These are phyloP conservation scores for Isoperla grammatica DNA, from an alignment of 2,888 invertebrate genomes.

Conservation along the genomic window DNA sequence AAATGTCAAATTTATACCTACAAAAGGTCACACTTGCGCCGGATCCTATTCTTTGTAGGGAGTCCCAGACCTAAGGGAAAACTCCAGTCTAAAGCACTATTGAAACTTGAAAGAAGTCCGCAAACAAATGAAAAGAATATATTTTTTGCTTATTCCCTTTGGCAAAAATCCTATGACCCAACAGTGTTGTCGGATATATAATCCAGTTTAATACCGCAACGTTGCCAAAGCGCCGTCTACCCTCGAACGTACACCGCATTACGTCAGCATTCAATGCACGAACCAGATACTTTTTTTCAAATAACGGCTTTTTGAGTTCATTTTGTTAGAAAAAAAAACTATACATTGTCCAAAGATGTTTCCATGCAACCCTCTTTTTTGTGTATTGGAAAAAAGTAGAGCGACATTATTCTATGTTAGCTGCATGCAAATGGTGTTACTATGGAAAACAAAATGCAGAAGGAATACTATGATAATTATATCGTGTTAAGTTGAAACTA, in stretches of 20 bases:
- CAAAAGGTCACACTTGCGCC: background rate
- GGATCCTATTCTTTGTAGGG: background rate
- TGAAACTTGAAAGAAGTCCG: background rate
- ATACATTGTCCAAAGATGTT: background rate
- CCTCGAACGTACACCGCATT: background rate
- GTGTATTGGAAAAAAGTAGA: background rate
- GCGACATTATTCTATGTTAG: no score
- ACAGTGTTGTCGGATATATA: constrained; percentile 5
- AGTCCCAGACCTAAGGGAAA: background rate
- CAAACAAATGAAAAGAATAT: background rate
- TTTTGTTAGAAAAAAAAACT: no score
- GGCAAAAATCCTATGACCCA: constrained; percentile 2
- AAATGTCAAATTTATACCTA: background rate
- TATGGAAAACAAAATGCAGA: no score
- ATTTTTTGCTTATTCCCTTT: constrained; percentile 10
- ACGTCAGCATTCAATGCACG: no score
- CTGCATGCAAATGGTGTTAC: no score
- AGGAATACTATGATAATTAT: no score
- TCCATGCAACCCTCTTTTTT: background rate
- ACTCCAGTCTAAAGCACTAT: background rate
- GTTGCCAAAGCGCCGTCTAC: constrained; percentile 10
- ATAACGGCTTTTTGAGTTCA: no score
- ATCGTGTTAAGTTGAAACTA: no score
- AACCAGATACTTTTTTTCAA: no score
- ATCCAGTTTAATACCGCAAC: background rate